Evolutionary conservation across 2,888 invertebrate genomes (phyloP).

Genomic region (Nemurella pictetii): DNA sequence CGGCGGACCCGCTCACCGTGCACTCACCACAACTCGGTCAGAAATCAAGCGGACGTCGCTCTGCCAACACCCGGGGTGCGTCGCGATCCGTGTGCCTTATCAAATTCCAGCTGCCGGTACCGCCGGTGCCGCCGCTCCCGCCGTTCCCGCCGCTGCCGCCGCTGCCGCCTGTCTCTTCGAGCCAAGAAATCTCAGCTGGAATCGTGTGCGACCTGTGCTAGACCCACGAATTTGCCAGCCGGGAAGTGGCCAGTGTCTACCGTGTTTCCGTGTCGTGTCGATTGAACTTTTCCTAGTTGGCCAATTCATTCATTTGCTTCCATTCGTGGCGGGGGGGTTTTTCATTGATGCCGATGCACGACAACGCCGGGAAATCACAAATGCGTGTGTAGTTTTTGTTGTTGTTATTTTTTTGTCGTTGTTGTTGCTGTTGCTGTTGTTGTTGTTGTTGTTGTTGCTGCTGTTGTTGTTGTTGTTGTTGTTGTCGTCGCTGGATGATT

Average conservation of each 20-base stretch:
- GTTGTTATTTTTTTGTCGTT: neutral
- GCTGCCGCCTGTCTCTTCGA: neutral
- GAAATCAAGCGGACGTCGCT: slow-evolving; percentile 24
- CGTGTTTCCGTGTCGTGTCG: neutral
- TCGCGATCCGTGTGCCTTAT: slow-evolving; percentile 26
- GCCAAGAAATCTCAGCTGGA: neutral
- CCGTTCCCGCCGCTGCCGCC: neutral
- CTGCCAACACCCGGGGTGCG: neutral
- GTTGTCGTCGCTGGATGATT: too few relatives aligned
- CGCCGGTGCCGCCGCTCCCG: neutral
- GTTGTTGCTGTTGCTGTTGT: neutral
- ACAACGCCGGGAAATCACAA: neutral
- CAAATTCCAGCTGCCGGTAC: neutral
- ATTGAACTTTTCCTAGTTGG: neutral
- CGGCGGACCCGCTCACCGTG: neutral
- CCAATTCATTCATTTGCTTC: neutral
- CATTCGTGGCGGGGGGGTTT: neutral
- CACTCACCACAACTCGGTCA: slow-evolving; percentile 11
- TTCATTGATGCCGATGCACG: neutral
- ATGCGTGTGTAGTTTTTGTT: neutral
- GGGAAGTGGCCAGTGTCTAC: neutral
- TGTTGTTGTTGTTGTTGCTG: neutral
- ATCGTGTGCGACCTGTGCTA: neutral
- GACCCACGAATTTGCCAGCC: neutral
- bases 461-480: neutral